A percentile compares a stretch with the other conserved stretches of the same genome.
Conservation (phyloP, 2,888 invertebrate genomes). For the Tenthredo amoena region DNA sequence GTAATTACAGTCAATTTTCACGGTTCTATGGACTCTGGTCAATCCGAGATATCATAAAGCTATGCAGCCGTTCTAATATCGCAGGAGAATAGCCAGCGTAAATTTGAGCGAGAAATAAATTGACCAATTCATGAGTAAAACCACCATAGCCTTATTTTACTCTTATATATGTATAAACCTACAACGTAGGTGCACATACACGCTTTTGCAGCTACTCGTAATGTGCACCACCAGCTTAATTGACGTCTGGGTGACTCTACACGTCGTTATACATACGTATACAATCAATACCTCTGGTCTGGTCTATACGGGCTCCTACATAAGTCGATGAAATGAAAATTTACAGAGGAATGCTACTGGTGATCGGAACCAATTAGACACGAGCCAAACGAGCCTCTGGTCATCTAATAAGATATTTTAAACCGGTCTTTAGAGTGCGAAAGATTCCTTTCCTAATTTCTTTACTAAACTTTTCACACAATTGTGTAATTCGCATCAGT, state of each 20-base stretch:
- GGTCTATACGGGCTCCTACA: background rate
- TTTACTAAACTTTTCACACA: background rate
- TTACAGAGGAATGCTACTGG: background rate
- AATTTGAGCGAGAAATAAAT: background rate
- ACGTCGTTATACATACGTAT: background rate
- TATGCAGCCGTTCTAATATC: background rate
- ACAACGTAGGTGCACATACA: background rate
- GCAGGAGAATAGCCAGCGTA: background rate
- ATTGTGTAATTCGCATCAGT: background rate
- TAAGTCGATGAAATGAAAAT: background rate
- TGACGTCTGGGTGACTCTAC: constrained; percentile 5
- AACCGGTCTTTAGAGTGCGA: background rate
- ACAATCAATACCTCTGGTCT: constrained; percentile 15
- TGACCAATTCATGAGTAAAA: background rate
- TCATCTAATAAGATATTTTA: constrained; percentile 11
- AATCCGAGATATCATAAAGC: background rate
- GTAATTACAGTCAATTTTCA: constrained; percentile 7
- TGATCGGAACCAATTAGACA: constrained; percentile 3
- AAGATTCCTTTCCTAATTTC: background rate
- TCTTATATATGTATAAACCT: background rate
- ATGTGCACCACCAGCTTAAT: constrained; percentile 30
- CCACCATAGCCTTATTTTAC: background rate
- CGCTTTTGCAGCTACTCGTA: background rate
- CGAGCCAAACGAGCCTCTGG: background rate
- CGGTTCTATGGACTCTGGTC: background rate